Percentiles rank a stretch among this genome's conserved stretches.
phyloP scores from a whole-genome alignment of 1,140 invertebrate genomes.

The Panagrolaimus sp. region DNA sequence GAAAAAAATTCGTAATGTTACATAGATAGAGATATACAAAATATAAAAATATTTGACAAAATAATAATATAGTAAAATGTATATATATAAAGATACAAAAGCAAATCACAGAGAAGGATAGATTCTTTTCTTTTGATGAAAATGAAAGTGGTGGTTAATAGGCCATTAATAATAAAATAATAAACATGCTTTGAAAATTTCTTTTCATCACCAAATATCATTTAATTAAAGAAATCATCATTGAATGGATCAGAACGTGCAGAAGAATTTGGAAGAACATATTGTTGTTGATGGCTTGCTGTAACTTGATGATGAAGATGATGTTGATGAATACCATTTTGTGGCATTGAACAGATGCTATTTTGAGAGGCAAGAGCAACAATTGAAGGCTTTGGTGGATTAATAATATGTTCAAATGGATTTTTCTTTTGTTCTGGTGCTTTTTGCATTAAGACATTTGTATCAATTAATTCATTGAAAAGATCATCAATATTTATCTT shows the following conservation, averaged over 20 bases:
- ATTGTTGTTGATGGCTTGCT: not conserved
- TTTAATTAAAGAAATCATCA: constrained; percentile 48
- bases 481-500: constrained; percentile 55
- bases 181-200: no score
- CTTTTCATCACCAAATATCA: no score
- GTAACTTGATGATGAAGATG: no score
- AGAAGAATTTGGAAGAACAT: constrained; percentile 21
- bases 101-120: no score
- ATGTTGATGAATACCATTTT: constrained; percentile 6
- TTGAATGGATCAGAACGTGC: constrained; percentile 32
- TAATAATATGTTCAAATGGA: constrained; percentile 50
- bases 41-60: no score
- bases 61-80: no score
- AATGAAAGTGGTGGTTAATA: no score
- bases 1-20: no score
- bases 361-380: constrained; percentile 7
- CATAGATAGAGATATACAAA: no score
- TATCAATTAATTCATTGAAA: constrained; percentile 21
- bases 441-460: constrained; percentile 8
- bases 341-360: constrained; percentile 18
- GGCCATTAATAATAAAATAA: no score
- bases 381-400: constrained; percentile 38
- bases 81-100: no score
- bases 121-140: no score
- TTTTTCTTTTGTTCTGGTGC: constrained; percentile 43